Evolutionary conservation across 2,888 invertebrate genomes (phyloP).

Genomic region (Diarsia rubi): DNA sequence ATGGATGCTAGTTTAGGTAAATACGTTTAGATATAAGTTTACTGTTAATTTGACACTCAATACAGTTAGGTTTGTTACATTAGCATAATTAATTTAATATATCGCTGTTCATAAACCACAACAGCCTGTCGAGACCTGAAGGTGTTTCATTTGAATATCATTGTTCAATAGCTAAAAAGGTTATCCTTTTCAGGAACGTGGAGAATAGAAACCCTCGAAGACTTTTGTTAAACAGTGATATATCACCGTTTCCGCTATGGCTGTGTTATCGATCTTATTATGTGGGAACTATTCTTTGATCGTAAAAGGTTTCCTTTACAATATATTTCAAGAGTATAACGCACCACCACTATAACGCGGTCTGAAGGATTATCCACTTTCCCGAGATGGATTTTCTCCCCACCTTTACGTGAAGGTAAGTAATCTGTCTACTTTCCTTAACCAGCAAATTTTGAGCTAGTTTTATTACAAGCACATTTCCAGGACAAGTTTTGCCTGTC

Average conservation of each 20-base stretch:
- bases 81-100: no score
- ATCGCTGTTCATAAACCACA: not conserved
- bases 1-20: not conserved
- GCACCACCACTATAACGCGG: conserved; percentile 70
- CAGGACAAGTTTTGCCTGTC: conserved; percentile 17
- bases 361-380: conserved; percentile 84
- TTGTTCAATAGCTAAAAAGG: conserved; percentile 41
- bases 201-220: conserved; percentile 44
- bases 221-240: conserved; percentile 69
- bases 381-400: conserved; percentile 78
- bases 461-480: conserved; percentile 37
- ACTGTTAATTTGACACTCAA: not conserved
- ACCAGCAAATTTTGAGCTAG: conserved; percentile 59
- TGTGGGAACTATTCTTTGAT: conserved; percentile 67
- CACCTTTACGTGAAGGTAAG: conserved; percentile 66
- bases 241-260: conserved; percentile 61
- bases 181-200: conserved; percentile 46
- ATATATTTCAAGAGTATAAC: conserved; percentile 74
- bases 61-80: not conserved
- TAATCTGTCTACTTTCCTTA: conserved; percentile 68
- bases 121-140: conserved; percentile 6
- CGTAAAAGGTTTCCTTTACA: conserved; percentile 64
- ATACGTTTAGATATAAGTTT: not conserved
- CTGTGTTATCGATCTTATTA: conserved; percentile 67
- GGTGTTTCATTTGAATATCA: conserved; percentile 23